Evolutionary conservation across 92 coral and sea anemone species (phyloP).

Genomic region (Bergia sp.): DNA sequence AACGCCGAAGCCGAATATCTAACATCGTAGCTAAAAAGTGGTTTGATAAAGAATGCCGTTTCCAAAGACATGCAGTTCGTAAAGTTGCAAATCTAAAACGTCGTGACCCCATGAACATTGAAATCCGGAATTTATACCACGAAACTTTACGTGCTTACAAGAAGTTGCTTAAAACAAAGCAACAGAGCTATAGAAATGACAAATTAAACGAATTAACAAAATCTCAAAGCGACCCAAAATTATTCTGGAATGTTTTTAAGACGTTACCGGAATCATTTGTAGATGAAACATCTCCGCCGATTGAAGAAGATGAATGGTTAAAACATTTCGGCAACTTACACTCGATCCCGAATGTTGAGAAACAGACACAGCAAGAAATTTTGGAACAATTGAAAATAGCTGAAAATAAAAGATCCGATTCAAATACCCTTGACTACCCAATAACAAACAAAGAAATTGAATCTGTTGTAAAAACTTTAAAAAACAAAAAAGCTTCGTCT

Average conservation of each 20-base stretch:
- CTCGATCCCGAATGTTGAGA: constrained; percentile 10
- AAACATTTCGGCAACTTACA: constrained; percentile 14
- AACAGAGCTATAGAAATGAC: constrained; percentile 7
- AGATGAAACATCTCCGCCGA: background rate
- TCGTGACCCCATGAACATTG: constrained; percentile 3
- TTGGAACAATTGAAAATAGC: background rate
- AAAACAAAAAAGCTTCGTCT: too few species aligned
- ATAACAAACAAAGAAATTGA: constrained; percentile 24
- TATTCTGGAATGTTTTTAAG: constrained; percentile 34
- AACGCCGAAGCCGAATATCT: too few species aligned
- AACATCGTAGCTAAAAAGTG: background rate
- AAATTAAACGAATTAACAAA: constrained; percentile 1
- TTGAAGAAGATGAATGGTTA: constrained; percentile 22
- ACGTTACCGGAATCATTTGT: constrained; percentile 5
- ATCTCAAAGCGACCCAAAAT: background rate
- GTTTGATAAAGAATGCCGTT: constrained; percentile 4
- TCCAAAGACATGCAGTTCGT: constrained; percentile 7
- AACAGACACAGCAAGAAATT: background rate
- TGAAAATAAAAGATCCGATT: background rate
- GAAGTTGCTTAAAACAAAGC: background rate
- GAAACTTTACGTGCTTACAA: constrained; percentile 14
- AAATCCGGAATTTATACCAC: constrained; percentile 5
- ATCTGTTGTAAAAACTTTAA: constrained; percentile 3
- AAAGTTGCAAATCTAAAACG: constrained; percentile 1
- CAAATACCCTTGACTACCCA: constrained; percentile 6